These are phyloP conservation scores for Baronia brevicornis DNA, from an alignment of 2,888 invertebrate species.

Conservation along the genomic window DNA sequence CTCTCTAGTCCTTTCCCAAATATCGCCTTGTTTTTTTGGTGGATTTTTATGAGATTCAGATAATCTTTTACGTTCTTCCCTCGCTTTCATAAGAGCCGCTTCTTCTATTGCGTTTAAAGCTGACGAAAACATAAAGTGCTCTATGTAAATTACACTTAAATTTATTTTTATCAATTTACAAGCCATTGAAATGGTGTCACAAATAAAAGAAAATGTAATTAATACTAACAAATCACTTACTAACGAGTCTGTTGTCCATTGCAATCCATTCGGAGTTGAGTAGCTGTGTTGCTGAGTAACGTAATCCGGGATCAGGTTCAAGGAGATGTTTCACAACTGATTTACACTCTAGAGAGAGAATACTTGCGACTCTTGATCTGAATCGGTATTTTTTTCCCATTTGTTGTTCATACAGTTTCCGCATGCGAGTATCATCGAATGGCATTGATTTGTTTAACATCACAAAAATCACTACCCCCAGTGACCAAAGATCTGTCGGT, in stretches of 20 bases:
- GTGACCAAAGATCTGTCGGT: conserved; percentile 86
- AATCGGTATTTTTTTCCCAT: conserved; percentile 78
- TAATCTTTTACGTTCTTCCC: conserved; percentile 59
- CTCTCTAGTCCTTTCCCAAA: conserved; percentile 40
- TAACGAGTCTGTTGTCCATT: conserved; percentile 79
- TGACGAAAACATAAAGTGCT: conserved; percentile 17
- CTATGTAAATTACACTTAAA: background rate
- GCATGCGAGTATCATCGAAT: conserved; percentile 85
- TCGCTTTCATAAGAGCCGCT: conserved; percentile 75
- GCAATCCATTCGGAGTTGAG: conserved; percentile 79
- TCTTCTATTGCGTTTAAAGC: conserved; percentile 77
- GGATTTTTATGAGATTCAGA: conserved; percentile 38
- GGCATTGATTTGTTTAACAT: conserved; percentile 91
- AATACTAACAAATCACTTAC: conserved; percentile 41
- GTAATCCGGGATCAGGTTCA: conserved; percentile 79
- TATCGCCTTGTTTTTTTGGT: conserved; percentile 51
- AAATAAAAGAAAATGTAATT: no score
- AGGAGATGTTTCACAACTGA: conserved; percentile 77
- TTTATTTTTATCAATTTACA: background rate
- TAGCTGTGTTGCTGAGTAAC: conserved; percentile 76
- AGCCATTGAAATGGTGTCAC: no score
- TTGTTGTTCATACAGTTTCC: conserved; percentile 79
- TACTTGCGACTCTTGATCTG: conserved; percentile 76
- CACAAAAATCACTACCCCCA: conserved; percentile 87
- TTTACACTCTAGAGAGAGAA: conserved; percentile 77